Evolutionary conservation across 2,797 vertebrate species (phyloP), one percentile per base, ranked within the genome.

Genomic region (Alcedo atthis): DNA sequence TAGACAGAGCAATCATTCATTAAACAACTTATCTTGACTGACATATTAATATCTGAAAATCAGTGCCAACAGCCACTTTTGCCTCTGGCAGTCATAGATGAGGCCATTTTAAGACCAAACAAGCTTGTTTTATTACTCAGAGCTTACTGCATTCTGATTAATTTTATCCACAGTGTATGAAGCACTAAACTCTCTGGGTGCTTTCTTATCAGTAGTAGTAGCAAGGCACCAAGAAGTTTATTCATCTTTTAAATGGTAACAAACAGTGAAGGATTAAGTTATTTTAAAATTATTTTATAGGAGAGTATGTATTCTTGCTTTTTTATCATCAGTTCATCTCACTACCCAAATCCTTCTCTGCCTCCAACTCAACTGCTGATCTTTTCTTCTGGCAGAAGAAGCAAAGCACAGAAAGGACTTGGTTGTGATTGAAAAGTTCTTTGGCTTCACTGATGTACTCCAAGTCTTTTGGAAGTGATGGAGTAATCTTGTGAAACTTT

Each of bases 381-480:
- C 5, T 89, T 76, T 81, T 81, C 42, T 75, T 81, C 45, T 79
- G 35, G 2, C 5, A 33, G 32, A 33, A 33, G 71, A 63, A 59
- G 57, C 76, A 49, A 67, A 84, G 24, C 15, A 10, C 17, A 58
- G 74, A 90, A 90, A 92, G 58, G 51, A 37, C 15, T 89, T 28
- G 62, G 24, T 69, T 5, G 55, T 69, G 26, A 79, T 93, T 33
- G 91, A 85, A 59, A 92, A 53, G 22, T 85, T 85, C 53, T 85
- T 93, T 79, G 48, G 30, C 55, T 90, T 95, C 70, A 68, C 28
- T 40, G 32, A 64, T 68, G n/a, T 58, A 76, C 61, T 12, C 0
- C 68, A 92, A 90, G 66, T 85, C 68, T 94, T 95, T 95, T 66
- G 68, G 35, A 89, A 87, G 53, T 9, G 43, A 93, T 87, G 53